Evolutionary conservation across 2,888 invertebrate species (phyloP).

Genomic region (Baccha elongata): DNA sequence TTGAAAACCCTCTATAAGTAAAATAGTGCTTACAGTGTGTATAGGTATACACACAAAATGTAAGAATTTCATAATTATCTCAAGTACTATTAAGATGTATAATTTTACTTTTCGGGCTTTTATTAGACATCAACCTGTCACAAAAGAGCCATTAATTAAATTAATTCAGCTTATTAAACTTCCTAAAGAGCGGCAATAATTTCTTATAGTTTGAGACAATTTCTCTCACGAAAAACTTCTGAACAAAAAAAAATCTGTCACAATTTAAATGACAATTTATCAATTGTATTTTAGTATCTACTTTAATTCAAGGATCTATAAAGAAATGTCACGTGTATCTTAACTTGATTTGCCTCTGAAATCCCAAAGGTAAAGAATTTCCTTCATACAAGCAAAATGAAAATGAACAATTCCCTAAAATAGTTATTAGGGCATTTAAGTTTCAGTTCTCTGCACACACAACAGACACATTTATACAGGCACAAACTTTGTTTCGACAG

Average conservation of each 20-base stretch:
- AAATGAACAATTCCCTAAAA: conserved; percentile 56
- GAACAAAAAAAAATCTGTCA: conserved; percentile 3
- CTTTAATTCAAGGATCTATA: conserved; percentile 23
- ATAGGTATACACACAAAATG: too few relatives aligned
- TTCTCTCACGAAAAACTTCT: neutral
- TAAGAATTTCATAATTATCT: too few relatives aligned
- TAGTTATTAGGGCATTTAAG: conserved; percentile 64
- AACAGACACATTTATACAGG: conserved; percentile 6
- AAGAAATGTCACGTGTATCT: conserved; percentile 22
- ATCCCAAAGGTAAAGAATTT: conserved; percentile 14
- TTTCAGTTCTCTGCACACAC: conserved; percentile 22
- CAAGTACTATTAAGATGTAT: too few relatives aligned
- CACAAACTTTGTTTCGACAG: neutral
- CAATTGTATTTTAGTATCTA: conserved; percentile 10
- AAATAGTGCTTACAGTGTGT: too few relatives aligned
- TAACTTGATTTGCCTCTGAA: conserved; percentile 7
- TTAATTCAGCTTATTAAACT: neutral
- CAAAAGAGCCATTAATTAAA: neutral
- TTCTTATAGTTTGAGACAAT: neutral
- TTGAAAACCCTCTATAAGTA: too few relatives aligned
- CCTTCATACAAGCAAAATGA: conserved; percentile 43
- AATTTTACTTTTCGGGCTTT: too few relatives aligned
- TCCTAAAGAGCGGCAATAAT: neutral
- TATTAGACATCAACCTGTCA: too few relatives aligned
- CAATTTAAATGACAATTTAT: conserved; percentile 25